Evolutionary conservation across 2,113 vertebrate species (phyloP), one percentile per base, ranked within the genome.

Genomic region (Otolemur garnettii): DNA sequence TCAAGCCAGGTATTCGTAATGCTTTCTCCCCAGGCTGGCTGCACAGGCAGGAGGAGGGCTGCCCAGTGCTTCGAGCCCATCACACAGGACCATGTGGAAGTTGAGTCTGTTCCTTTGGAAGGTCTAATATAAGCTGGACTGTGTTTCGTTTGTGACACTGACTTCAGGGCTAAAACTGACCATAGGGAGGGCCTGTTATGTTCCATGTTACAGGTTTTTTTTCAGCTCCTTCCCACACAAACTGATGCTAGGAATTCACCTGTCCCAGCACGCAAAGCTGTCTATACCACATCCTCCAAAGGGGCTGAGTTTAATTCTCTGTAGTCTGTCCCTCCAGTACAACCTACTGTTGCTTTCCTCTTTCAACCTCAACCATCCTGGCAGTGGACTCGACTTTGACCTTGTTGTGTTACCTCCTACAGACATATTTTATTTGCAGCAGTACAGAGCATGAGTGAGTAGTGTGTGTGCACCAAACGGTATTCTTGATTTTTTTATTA

Each of bases 11-110:
- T 30, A 7, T 55, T 22, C 8, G 1, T 66, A 59, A 50, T 30
- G 53, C 9, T 74, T 66, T 11, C 57, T 66, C 35, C 13, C 57
- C 75, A 71, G 21, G 15, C 74, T 55, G 53, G 21, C 35, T 62
- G 17, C 10, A 5, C 21, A 35, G 0, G 0, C 28, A 53, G 1
- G 14, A 33, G 2, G 30, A 90, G 13, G 17, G 12, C 1, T 2
- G 9, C 30, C 75, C 42, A 55, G n/a, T 30, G 13, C 90, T 84
- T 90, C 55, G 33, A 5, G 45, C 35, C 42, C 7, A 33, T 30
- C 22, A 11, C 18, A 45, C 2, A 72, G 62, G 42, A 18, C 33
- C 1, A 59, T 3, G 4, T 12, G 11, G 53, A 71, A 83, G 45
- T 33, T 19, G 69, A 78, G 66, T 62, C 15, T 53, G 3, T 75